A percentile compares a stretch with the other conserved stretches of the same genome.
These are phyloP conservation scores for Caenorhabditis zanzibari DNA, from an alignment of 2,888 invertebrate species.

Conservation along the genomic window DNA sequence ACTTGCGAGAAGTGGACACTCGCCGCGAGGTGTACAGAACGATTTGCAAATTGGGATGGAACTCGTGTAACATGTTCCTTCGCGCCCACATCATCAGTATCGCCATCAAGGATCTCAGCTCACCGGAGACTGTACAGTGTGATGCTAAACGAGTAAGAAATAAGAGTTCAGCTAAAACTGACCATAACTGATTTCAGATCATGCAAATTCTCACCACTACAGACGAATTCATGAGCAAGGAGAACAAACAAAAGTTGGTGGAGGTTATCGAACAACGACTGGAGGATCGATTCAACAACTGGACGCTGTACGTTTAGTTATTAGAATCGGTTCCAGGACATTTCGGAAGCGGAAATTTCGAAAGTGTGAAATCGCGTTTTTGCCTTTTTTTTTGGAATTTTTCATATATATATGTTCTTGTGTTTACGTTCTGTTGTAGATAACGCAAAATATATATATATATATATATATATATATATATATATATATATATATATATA, in stretches of 20 bases:
- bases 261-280: conserved; percentile 23
- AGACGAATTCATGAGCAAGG: conserved; percentile 38
- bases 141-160: conserved; percentile 43
- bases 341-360: too few relatives aligned
- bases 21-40: conserved; percentile 48
- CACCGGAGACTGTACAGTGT: conserved; percentile 16
- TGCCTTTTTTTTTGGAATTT: too few relatives aligned
- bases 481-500: too few relatives aligned
- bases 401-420: too few relatives aligned
- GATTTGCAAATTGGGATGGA: conserved; percentile 58
- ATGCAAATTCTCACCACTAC: conserved; percentile 34
- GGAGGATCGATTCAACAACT: conserved; percentile 17
- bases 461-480: too few relatives aligned
- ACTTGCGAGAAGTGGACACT: conserved; percentile 41
- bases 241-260: conserved; percentile 1
- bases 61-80: conserved; percentile 41
- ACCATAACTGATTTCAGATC: conserved; percentile 36
- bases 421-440: too few relatives aligned
- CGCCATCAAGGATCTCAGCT: conserved; percentile 42
- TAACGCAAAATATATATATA: too few relatives aligned
- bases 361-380: too few relatives aligned
- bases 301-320: conserved; percentile 49
- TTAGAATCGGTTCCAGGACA: too few relatives aligned
- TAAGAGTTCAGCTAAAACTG: background rate
- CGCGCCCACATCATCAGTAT: conserved; percentile 45